Base-by-base conservation (phyloP, 2,888 invertebrate species). In the Allygus modestus region DNA sequence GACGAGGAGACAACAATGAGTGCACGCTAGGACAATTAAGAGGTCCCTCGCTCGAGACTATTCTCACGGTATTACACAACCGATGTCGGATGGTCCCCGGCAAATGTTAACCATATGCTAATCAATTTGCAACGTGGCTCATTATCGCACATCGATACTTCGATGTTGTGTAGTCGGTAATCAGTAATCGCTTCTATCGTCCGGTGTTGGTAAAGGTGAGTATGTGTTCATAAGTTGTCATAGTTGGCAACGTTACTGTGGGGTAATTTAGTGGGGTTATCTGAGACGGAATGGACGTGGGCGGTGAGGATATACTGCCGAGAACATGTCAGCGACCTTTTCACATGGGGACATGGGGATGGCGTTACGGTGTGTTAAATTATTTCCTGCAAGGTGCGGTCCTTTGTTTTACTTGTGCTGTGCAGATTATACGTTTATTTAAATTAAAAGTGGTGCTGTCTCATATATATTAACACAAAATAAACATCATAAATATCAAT, bases 41-140 rank as follows among this genome's bases (percentile, higher is more conserved):
- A 2, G 28, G 9, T 28, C 28, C 26, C 61, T 28, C 11, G 26
- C 20, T n/a, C 7, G 69, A 23, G 69, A 5, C 23, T 15, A 23
- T 73, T 73, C 73, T 20, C 73, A 73, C 73, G 37, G 41, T 33
- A 7, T 73, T 73, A 41, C 43, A 41, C 41, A 73, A 73, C 20
- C 12, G 41, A 15, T 17, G 46, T 46, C 20, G 31, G 28, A 31
- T 31, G 31, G n/a, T 61, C 33, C 1, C 28, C 43, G 73, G 41
- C 73, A 73, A 73, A 73, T 73, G 73, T 73, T 73, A 73, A 73
- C 73, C 23, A 31, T 73, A 73, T 73, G 73, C 73, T 73, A 73
- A 73, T 73, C 73, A 73, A 73, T 73, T 73, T 65, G 65, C 65
- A 65, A 65, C 65, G 65, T 65, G 65, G 28, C 65, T 65, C 65